phyloP scores from a whole-genome alignment of 2,113 vertebrate genomes.

The Sinocyclocheilus maitianheensis region DNA sequence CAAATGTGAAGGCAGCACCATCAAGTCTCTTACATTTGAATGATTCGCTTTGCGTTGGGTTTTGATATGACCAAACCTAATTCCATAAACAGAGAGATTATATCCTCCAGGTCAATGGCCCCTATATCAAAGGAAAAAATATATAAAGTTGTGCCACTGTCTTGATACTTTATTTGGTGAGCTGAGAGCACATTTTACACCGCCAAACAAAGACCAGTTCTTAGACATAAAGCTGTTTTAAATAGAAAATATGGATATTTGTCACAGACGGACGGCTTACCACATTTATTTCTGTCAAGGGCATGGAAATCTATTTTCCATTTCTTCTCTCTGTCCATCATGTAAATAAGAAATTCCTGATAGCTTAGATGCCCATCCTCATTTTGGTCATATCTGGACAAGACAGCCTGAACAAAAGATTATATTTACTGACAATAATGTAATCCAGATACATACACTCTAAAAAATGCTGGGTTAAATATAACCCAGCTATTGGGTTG shows the following conservation, averaged over 20 bases:
- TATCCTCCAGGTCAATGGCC: conserved; percentile 75
- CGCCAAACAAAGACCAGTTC: neutral
- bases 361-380: conserved; percentile 73
- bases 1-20: conserved; percentile 33
- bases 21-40: conserved; percentile 74
- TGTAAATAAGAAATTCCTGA: conserved; percentile 73
- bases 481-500: too few relatives aligned
- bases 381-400: conserved; percentile 70
- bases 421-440: neutral
- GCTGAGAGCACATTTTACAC: neutral
- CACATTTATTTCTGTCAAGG: conserved; percentile 75
- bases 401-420: conserved; percentile 61
- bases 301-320: conserved; percentile 77
- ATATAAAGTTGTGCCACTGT: too few relatives aligned
- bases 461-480: too few relatives aligned
- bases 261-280: conserved; percentile 61
- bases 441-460: neutral
- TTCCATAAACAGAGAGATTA: conserved; percentile 76
- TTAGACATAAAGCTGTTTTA: neutral
- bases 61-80: conserved; percentile 76
- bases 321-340: conserved; percentile 74
- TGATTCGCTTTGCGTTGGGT: conserved; percentile 74
- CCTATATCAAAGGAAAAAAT: conserved; percentile 70
- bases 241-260: neutral
- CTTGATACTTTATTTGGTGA: neutral